Base-by-base conservation (phyloP, 2,888 invertebrate genomes). In the Ariolimax columbianus region DNA sequence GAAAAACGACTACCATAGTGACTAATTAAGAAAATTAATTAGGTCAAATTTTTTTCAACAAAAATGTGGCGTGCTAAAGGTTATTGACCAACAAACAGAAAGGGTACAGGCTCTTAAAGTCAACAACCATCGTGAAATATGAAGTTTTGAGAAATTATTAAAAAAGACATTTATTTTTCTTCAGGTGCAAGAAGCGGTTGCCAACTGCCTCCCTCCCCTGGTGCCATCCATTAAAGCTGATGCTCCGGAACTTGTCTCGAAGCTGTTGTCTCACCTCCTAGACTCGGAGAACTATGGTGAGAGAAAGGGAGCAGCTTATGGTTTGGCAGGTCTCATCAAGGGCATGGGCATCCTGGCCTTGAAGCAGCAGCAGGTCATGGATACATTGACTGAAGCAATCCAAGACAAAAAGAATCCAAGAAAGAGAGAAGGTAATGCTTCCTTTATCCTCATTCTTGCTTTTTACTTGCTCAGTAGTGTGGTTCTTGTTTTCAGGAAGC, bases 341-440 rank as follows among this genome's bases (percentile, higher is more conserved):
- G 99, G 99, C 0, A 96, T 99, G 93, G 99, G 99, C 38, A 99
- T 99, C 89, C 95, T 99, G 59, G 97, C 98, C 0, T 95, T 99
- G 83, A 99, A 98, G 93, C 98, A 99, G 91, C 95, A 98, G 75
- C 98, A 99, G 91, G 98, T 99, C 70, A 99, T 99, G 97, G 97
- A 97, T 3, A 97, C 97, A 88, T 95, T 99, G 78, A 98, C 97
- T 0, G 97, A 96, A 82, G 98, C 98, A 83, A 97, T 99, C 90
- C 98, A 98, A 93, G 98, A 99, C 93, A 99, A 99, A 94, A 99
- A 99, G 94, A 98, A 98, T 93, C 97, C 97, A 91, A 97, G 97
- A 90, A 97, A 97, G 89, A 95, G 99, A 83, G 99, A 99, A 95
- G 98, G 97, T 95, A 86, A 63, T 72, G 0, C 59, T 9, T n/a